Evolutionary conservation across 1,140 invertebrate genomes (phyloP), one percentile per base, ranked within the genome.

Genomic region (Babylonia areolata): DNA sequence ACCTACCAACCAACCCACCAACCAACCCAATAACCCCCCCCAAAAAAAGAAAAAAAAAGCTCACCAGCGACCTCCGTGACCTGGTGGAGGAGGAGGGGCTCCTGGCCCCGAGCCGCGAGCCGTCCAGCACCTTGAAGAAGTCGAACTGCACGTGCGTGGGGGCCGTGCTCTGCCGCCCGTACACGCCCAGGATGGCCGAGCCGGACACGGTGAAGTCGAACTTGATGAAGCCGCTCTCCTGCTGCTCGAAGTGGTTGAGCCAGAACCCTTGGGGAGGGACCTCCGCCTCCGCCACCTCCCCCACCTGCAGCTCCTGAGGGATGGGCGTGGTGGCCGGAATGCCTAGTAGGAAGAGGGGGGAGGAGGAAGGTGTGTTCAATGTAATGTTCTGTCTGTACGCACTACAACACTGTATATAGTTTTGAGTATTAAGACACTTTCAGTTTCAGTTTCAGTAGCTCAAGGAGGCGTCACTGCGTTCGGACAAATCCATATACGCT

Each of bases 61-160:
- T 86, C 58, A 86, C 85, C 84, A 86, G 11, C 17, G 86, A 84
- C 42, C 88, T 83, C 80, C 90, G 90, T 31, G 87, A 80, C 71
- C 90, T n/a, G n/a, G n/a, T n/a, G n/a, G n/a, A n/a, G n/a, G n/a
- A n/a, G n/a, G n/a, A n/a, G n/a, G 51, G 11, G 85, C 54, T 23
- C 58, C 5, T n/a, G 58, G 28, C 58, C 46, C 83, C 77, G 35
- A 93, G 87, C 94, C 97, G 98, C 92, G 98, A 98, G 79, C 98
- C 98, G 92, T 97, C 97, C 40, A 99, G 95, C 33, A 99, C 97
- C 95, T 99, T 97, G 90, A 98, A 96, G 91, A 99, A 97, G 93
- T 99, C 97, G 94, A 99, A 99, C 93, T 98, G 97, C 17, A 98
- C 98, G 92, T 99, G 97, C 17, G 98, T 98, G n/a, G 98, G 98